Conservation (phyloP, 2,888 invertebrate genomes). For the Hirtodrosophila alboralis region DNA sequence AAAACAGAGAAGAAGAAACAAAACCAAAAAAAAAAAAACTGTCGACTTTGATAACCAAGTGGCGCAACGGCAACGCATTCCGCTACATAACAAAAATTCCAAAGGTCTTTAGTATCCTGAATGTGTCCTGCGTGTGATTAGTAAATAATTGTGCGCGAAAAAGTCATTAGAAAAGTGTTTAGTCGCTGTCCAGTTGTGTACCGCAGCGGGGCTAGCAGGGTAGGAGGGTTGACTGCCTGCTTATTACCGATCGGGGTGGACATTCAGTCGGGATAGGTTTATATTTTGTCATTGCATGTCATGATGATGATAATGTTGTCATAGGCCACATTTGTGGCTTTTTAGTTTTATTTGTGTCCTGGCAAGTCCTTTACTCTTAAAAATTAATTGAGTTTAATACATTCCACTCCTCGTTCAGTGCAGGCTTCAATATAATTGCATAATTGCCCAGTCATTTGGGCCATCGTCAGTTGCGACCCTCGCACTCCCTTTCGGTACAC, state of each 20-base stretch:
- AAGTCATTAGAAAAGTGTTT: constrained; percentile 73
- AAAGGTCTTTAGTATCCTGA: constrained; percentile 8
- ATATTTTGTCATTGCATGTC: constrained; percentile 32
- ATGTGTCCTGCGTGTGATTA: constrained; percentile 68
- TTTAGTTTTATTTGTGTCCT: constrained; percentile 53
- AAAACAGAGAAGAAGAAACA: constrained; percentile 26
- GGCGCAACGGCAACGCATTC: constrained; percentile 64
- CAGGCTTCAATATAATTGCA: constrained; percentile 73
- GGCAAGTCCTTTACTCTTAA: constrained; percentile 17
- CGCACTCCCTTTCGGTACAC: constrained; percentile 14
- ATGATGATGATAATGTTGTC: constrained; percentile 70
- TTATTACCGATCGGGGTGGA: too few relatives aligned
- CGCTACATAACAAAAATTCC: constrained; percentile 43
- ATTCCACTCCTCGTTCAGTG: constrained; percentile 21
- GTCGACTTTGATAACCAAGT: constrained; percentile 66
- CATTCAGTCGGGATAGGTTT: constrained; percentile 17
- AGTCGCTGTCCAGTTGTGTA: constrained; percentile 35
- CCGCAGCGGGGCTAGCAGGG: not conserved
- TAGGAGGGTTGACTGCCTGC: constrained; percentile 12
- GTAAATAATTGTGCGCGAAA: constrained; percentile 74
- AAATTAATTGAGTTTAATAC: constrained; percentile 79
- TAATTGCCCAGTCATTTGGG: constrained; percentile 76
- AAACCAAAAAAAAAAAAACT: constrained; percentile 25
- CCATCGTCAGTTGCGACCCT: constrained; percentile 68
- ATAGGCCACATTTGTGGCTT: constrained; percentile 56